These are phyloP conservation scores for Drosophila ananassae DNA, from an alignment of 1,140 invertebrate species.

Conservation along the genomic window DNA sequence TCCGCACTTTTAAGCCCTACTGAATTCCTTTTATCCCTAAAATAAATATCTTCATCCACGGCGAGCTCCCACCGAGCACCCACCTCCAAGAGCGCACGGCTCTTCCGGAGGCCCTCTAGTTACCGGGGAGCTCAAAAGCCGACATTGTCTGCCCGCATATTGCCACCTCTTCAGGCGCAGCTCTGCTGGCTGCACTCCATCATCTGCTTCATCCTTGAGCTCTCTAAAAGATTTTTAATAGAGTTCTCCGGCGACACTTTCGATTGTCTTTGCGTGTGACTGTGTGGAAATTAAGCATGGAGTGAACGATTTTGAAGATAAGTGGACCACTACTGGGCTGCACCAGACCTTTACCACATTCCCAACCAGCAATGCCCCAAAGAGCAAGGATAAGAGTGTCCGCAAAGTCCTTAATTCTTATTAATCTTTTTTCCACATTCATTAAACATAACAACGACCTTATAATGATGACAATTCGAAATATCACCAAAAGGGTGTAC, in stretches of 20 bases:
- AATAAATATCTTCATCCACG: constrained; percentile 83
- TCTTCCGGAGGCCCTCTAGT: constrained; percentile 58
- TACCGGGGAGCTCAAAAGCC: constrained; percentile 33
- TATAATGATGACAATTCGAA: neutral
- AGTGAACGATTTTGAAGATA: constrained; percentile 33
- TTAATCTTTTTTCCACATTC: neutral
- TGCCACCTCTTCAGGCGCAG: constrained; percentile 22
- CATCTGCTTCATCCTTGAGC: constrained; percentile 63
- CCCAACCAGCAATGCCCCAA: too few relatives aligned
- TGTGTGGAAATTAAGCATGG: constrained; percentile 75
- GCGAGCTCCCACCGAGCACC: constrained; percentile 26
- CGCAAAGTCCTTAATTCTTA: neutral
- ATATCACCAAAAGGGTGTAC: neutral
- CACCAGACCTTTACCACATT: neutral
- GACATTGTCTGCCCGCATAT: constrained; percentile 52
- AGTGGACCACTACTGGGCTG: constrained; percentile 9
- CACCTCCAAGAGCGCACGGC: constrained; percentile 27
- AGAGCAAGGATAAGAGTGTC: too few relatives aligned
- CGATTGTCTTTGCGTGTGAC: constrained; percentile 75
- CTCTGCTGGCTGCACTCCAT: constrained; percentile 56
- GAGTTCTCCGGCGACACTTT: constrained; percentile 81
- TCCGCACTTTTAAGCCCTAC: constrained; percentile 83
- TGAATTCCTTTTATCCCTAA: constrained; percentile 84
- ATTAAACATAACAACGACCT: neutral
- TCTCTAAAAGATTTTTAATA: constrained; percentile 82